Base-by-base conservation (phyloP, 2,113 vertebrate species). In the Dasypus novemcinctus region DNA sequence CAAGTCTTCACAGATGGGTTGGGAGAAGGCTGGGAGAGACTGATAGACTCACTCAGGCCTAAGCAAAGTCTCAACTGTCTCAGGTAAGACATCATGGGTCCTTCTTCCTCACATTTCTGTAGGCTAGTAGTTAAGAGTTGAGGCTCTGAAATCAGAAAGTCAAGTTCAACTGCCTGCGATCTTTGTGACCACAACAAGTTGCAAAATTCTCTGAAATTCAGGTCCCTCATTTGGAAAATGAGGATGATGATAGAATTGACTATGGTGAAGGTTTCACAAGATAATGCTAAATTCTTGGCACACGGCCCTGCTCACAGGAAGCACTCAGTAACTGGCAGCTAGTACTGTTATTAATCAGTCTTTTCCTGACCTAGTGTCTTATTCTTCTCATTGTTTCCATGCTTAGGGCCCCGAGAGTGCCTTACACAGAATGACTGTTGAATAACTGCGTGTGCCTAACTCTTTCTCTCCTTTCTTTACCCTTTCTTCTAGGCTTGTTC, bases 201-300 rank as follows among this genome's bases (percentile, higher is more conserved):
- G 69, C 57, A 79, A 90, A 49, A 90, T 83, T 79, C 38, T 92
- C 74, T 59, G 76, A 84, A 23, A 21, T 90, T 90, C 43, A 79
- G 49, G 71, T 61, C 23, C n/a, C n/a, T n/a, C n/a, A n/a, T 87
- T 14, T 92, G 59, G 46, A 90, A 89, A 87, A 81, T 68, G 3
- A 38, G 6, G 31, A 78, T 41, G 23, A 69, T 61, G 75, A 64
- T 20, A 72, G 49, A 89, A 57, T 38, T 76, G 27, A 27, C 69
- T 72, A 27, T 71, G 80, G 54, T 74, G 49, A 96, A 36, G 49
- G 27, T 15, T 86, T 76, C 59, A 66, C 38, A 76, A 69, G 31
- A 91, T 93, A 54, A 78, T 31, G 20, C n/a, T 68, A 76, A 54
- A 64, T 85, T 94, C 76, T 61, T 23, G 52, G 25, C 66, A 54